phyloP scores from a whole-genome alignment of 2,888 invertebrate species.

The Dryococelus australis region DNA sequence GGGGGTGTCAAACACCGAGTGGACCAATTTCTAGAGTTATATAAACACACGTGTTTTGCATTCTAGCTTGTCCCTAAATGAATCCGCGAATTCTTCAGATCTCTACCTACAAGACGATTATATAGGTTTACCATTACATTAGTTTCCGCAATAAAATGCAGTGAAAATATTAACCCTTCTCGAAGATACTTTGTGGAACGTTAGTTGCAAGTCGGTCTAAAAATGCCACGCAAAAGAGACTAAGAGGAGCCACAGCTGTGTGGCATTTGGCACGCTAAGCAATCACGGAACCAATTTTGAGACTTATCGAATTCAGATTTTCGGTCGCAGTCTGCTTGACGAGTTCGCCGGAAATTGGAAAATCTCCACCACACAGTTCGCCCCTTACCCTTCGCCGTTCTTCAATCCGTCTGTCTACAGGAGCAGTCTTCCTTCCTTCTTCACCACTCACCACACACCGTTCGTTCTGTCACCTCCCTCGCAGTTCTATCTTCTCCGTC shows the following conservation, averaged over 20 bases:
- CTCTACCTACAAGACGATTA: too few relatives aligned
- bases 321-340: conserved; percentile 23
- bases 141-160: background rate
- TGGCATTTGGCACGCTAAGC: background rate
- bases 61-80: too few relatives aligned
- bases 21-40: too few relatives aligned
- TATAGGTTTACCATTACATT: too few relatives aligned
- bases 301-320: conserved; percentile 29
- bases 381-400: background rate
- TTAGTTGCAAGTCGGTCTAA: background rate
- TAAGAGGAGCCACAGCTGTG: conserved; percentile 11
- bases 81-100: too few relatives aligned
- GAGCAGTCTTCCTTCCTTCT: background rate
- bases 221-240: background rate
- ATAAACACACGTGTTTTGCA: too few relatives aligned
- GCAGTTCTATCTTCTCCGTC: background rate
- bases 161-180: background rate
- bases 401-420: conserved; percentile 16
- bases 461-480: background rate
- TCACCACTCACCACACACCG: background rate
- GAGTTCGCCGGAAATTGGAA: conserved; percentile 29
- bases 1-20: too few relatives aligned
- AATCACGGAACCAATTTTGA: conserved; percentile 28
- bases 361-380: background rate
- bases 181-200: background rate